A percentile compares a stretch with the other conserved stretches of the same genome.
Evolutionary conservation across 2,797 vertebrate species (phyloP).

Genomic region (Parambassis ranga): DNA sequence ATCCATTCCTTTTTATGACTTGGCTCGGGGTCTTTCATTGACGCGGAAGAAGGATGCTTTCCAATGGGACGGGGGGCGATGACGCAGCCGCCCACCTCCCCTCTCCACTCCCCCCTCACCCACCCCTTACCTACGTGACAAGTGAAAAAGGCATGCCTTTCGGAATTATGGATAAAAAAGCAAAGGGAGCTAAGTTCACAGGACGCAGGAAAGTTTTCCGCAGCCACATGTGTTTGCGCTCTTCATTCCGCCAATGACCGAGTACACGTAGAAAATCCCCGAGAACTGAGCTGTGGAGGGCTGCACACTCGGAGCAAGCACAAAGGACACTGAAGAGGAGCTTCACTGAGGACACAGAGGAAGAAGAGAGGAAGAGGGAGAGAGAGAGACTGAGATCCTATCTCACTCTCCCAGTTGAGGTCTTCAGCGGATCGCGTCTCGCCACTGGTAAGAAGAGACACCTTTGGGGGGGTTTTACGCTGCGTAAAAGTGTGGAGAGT

Average conservation of each 20-base stretch:
- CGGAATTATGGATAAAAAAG: conserved; percentile 90
- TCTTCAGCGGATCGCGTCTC: conserved; percentile 68
- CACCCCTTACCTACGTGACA: conserved; percentile 77
- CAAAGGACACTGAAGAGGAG: conserved; percentile 69
- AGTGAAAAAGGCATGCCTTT: conserved; percentile 85
- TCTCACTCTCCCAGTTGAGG: conserved; percentile 78
- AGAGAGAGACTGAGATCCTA: conserved; percentile 71
- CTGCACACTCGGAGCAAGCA: conserved; percentile 76
- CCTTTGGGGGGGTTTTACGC: conserved; percentile 43
- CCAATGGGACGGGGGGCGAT: conserved; percentile 84
- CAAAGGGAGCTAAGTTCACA: conserved; percentile 80
- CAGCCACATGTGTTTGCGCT: conserved; percentile 82
- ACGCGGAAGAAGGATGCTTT: conserved; percentile 83
- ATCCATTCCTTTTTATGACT: conserved; percentile 77
- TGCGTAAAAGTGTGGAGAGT: conserved; percentile 28
- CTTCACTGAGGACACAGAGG: conserved; percentile 39
- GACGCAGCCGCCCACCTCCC: conserved; percentile 84
- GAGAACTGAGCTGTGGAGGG: conserved; percentile 78
- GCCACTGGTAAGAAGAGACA: conserved; percentile 70
- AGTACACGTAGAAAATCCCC: conserved; percentile 74
- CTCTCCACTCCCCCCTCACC: conserved; percentile 42
- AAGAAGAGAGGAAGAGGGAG: conserved; percentile 43
- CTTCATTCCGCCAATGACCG: conserved; percentile 57
- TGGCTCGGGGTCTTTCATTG: conserved; percentile 87
- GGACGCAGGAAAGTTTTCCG: conserved; percentile 82